Evolutionary conservation across 2,797 vertebrate genomes (phyloP).

Genomic region (Graptemys geographica): DNA sequence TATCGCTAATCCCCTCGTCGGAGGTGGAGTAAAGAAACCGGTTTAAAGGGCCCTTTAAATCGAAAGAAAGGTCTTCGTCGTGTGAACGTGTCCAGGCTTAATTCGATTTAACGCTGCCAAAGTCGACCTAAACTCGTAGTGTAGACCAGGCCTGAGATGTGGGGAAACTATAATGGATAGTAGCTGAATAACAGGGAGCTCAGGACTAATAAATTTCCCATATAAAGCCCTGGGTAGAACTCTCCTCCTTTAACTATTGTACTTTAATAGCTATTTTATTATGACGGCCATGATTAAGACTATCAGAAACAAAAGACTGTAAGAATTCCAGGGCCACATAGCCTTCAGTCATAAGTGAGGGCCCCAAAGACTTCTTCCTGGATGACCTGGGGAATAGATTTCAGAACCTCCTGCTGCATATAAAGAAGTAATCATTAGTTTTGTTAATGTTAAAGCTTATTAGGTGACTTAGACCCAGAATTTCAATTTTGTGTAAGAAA

Average conservation of each 20-base stretch:
- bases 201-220: neutral
- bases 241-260: rapidly evolving
- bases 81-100: no score
- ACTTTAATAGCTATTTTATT: rapidly evolving
- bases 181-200: neutral
- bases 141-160: no score
- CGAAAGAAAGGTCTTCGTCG: no score
- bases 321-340: rapidly evolving
- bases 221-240: neutral
- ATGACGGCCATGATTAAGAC: rapidly evolving
- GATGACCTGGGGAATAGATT: rapidly evolving
- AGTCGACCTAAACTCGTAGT: no score
- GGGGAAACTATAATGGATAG: neutral
- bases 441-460: no score
- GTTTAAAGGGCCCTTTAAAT: no score
- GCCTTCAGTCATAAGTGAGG: rapidly evolving
- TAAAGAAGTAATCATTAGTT: neutral
- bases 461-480: neutral
- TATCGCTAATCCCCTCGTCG: no score
- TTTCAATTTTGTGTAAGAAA: neutral
- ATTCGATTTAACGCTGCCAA: no score
- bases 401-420: neutral
- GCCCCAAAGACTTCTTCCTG: neutral
- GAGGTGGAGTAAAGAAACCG: no score
- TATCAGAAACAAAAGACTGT: no score